Base-by-base conservation (phyloP, 2,888 invertebrate genomes). In the Drosophila recens region DNA sequence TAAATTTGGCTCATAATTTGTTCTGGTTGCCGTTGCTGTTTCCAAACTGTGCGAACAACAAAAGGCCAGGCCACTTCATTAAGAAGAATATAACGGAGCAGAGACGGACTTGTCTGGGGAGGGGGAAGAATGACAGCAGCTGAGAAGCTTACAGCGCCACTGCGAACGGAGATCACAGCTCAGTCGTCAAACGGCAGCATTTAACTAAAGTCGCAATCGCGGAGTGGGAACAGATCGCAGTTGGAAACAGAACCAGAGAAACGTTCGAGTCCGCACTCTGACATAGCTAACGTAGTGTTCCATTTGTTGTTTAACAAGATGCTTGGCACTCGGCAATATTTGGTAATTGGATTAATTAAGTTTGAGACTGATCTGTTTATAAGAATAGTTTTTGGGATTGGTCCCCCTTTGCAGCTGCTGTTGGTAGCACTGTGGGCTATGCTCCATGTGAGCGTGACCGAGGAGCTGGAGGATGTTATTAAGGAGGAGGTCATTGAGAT, bases 401-500 rank as follows among this genome's bases (percentile, higher is more conserved):
- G 8, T 51, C 6, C 49, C 11, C 10, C 11, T 30, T 56, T 51
- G 23, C 52, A 80, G 67, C 45, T 80, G 49, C 43, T 80, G 43
- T 15, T 61, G 15, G 15, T 63, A 51, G 36, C 62, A 13, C 57
- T 63, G 38, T 43, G 46, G 36, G 64, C 17, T 13, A 6, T 67
- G 52, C 51, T 49, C 27, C 42, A 27, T 46, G 0, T 63, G 0
- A 3, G 53, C 15, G 1, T 27, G 42, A 62, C 61, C 9, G 74
- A 72, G 17, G 58, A 66, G 30, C n/a, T 57, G 0, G 43, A 72
- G 36, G 77, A 81, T 1, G 76, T 81, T 20, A 89, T 91, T 54
- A 85, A 79, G 42, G 92, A 91, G 45, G 92, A 92, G 67, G 75
- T 90, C 8, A 92, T 92, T 63, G 76, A 72, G 51, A 83, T 89